Evolutionary conservation across 2,797 vertebrate species (phyloP).

Genomic region (Sebastes kiyomatsui): DNA sequence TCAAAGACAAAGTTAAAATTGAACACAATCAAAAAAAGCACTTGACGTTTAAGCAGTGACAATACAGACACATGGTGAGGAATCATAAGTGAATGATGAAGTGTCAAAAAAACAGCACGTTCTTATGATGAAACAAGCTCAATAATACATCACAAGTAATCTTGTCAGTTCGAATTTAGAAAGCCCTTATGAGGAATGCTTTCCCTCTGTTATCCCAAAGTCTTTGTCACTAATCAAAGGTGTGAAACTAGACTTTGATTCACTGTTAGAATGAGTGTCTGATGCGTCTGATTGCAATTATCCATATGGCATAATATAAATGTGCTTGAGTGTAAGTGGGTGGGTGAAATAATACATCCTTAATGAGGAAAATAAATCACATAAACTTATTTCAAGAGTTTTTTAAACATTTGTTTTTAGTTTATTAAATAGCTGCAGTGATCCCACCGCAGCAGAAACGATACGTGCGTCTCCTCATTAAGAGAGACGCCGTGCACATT

Average conservation of each 20-base stretch:
- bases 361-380: not conserved
- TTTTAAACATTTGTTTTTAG: rapidly evolving
- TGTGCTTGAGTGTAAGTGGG: too few species aligned
- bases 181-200: not conserved
- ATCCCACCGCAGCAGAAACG: not conserved
- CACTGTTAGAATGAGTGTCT: not conserved
- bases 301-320: too few species aligned
- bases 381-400: not conserved
- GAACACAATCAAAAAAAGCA: not conserved
- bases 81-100: not conserved
- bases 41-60: not conserved
- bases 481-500: too few species aligned
- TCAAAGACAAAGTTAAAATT: not conserved
- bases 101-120: not conserved
- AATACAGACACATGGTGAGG: not conserved
- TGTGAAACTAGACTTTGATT: conserved; percentile 1
- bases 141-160: not conserved
- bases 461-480: too few species aligned
- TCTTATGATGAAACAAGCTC: not conserved
- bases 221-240: conserved; percentile 7
- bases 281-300: not conserved
- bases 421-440: not conserved
- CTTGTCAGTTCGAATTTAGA: not conserved
- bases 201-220: not conserved
- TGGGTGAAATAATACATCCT: too few species aligned